Conservation (phyloP, 2,113 vertebrate species). For the Pterocles gutturalis region DNA sequence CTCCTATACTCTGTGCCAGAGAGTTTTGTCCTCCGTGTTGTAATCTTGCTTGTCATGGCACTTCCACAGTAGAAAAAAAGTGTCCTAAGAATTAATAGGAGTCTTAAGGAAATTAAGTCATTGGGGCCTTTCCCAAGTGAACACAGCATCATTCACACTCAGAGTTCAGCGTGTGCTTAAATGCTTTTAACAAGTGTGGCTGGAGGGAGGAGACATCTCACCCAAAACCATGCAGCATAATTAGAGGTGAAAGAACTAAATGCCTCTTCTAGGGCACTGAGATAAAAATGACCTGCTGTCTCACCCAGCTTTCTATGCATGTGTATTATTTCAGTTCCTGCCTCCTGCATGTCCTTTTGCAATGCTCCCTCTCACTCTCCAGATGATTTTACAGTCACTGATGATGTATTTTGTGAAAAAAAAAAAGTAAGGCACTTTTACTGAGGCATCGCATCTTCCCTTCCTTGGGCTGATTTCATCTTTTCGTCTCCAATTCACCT, state of each 20-base stretch:
- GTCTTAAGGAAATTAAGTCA: background rate
- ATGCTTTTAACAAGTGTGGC: background rate
- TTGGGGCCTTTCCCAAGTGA: background rate
- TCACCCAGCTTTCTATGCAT: background rate
- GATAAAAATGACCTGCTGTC: background rate
- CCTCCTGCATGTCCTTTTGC: background rate
- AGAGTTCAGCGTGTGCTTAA: background rate
- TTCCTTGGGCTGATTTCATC: background rate
- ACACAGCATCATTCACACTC: background rate
- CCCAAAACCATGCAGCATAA: background rate
- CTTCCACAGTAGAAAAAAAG: background rate
- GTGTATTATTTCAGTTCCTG: background rate
- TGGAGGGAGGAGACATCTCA: background rate
- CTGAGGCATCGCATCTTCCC: background rate
- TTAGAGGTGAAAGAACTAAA: background rate
- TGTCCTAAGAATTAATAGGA: background rate
- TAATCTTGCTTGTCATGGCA: background rate
- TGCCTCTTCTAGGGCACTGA: background rate
- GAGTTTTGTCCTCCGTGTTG: background rate
- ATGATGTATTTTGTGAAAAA: background rate
- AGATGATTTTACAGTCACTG: background rate
- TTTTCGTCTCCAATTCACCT: background rate
- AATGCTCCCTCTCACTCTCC: background rate
- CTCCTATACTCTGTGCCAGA: background rate
- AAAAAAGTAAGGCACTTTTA: background rate